phyloP scores from a whole-genome alignment of 2,113 vertebrate genomes.

The Stegastes partitus region DNA sequence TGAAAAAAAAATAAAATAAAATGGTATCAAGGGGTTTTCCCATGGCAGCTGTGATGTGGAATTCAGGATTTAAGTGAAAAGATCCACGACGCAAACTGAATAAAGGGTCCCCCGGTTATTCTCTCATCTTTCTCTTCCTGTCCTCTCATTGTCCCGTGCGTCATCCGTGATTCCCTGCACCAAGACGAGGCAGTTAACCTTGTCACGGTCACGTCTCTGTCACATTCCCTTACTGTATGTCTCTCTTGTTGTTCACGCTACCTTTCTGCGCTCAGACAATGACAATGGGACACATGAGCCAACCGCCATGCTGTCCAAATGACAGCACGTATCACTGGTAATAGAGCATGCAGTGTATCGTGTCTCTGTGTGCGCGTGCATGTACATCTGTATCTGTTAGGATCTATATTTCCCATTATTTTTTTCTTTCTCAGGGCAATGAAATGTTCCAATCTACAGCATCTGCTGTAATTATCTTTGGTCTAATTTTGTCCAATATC shows the following conservation, averaged over 20 bases:
- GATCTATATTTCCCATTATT: constrained; percentile 11
- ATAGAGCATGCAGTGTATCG: background rate
- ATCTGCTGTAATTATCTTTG: constrained; percentile 21
- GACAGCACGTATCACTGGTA: constrained; percentile 21
- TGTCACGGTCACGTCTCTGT: background rate
- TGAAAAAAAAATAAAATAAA: constrained; percentile 12
- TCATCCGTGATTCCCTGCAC: constrained; percentile 47
- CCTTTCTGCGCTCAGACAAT: constrained; percentile 30
- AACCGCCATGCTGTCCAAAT: background rate
- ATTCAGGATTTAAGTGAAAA: constrained; percentile 13
- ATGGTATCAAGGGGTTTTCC: background rate
- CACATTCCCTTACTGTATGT: constrained; percentile 25
- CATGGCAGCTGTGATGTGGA: background rate
- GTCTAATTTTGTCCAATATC: constrained; percentile 24
- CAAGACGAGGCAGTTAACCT: background rate
- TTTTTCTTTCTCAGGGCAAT: background rate
- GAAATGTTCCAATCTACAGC: background rate
- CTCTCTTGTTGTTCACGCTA: constrained; percentile 12
- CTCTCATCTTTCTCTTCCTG: background rate
- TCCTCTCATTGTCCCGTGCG: background rate
- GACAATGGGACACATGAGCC: constrained; percentile 36
- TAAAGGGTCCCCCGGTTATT: background rate
- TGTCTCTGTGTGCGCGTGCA: background rate
- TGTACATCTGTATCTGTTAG: background rate
- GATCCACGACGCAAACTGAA: background rate